These are phyloP conservation scores for Tubulanus polymorphus DNA, from an alignment of 2,888 invertebrate genomes.

Conservation along the genomic window DNA sequence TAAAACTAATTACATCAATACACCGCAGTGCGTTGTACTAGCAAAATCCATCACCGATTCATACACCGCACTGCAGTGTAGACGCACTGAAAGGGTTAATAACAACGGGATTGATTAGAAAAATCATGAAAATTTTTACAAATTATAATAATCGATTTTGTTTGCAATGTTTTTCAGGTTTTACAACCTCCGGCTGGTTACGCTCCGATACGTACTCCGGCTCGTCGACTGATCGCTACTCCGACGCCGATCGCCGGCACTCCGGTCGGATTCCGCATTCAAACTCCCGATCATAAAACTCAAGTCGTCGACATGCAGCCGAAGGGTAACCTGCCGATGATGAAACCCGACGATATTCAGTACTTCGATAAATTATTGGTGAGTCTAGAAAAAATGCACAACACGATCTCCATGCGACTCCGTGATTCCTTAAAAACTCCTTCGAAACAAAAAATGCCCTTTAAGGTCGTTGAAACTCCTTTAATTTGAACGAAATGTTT, in stretches of 20 bases:
- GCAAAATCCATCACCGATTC: too few relatives aligned
- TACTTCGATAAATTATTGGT: conserved; percentile 96
- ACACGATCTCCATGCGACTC: too few relatives aligned
- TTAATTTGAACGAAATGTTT: too few relatives aligned
- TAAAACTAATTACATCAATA: too few relatives aligned
- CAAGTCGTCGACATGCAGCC: conserved; percentile 92
- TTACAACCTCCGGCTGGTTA: conserved; percentile 93
- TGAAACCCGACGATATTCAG: conserved; percentile 99
- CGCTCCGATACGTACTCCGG: conserved; percentile 94
- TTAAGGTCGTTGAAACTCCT: too few relatives aligned
- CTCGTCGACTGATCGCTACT: conserved; percentile 93
- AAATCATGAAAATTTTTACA: not conserved
- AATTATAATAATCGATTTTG: not conserved
- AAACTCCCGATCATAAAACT: conserved; percentile 49
- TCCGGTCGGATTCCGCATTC: conserved; percentile 52
- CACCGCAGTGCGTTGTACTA: too few relatives aligned
- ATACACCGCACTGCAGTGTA: too few relatives aligned
- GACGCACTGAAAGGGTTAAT: not conserved
- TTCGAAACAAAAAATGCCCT: too few relatives aligned
- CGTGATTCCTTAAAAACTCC: too few relatives aligned
- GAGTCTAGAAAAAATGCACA: too few relatives aligned
- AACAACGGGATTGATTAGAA: not conserved
- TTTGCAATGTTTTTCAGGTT: conserved; percentile 30
- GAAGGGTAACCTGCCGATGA: conserved; percentile 91
- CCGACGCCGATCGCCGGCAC: conserved; percentile 80